A percentile compares a stretch with the other conserved stretches of the same genome.
Conservation (phyloP, 1,140 invertebrate species). For the Chlorops oryzae region DNA sequence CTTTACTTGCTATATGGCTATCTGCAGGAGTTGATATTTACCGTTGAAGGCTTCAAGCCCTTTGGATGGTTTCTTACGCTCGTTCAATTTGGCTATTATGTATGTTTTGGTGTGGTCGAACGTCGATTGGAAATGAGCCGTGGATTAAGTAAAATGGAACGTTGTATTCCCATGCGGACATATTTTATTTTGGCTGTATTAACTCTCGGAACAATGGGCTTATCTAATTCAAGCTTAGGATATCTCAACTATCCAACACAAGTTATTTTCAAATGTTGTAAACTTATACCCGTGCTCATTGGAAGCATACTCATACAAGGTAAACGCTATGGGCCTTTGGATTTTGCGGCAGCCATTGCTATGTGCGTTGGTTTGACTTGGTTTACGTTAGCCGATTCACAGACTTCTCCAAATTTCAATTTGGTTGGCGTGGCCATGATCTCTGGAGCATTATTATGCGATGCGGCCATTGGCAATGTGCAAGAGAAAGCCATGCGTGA, state of each 20-base stretch:
- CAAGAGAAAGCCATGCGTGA: slow-evolving; percentile 91
- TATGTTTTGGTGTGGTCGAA: slow-evolving; percentile 73
- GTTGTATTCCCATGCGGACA: slow-evolving; percentile 69
- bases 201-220: slow-evolving; percentile 90
- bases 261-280: slow-evolving; percentile 95
- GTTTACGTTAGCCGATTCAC: slow-evolving; percentile 88
- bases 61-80: slow-evolving; percentile 91
- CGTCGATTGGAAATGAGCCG: slow-evolving; percentile 56
- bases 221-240: slow-evolving; percentile 91
- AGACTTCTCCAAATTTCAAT: slow-evolving; percentile 84
- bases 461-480: slow-evolving; percentile 92
- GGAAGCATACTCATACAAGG: slow-evolving; percentile 88
- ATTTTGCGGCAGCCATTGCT: slow-evolving; percentile 74
- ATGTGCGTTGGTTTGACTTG: slow-evolving; percentile 90
- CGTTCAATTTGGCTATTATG: slow-evolving; percentile 85
- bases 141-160: slow-evolving; percentile 41
- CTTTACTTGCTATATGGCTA: slow-evolving; percentile 90
- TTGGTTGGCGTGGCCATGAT: slow-evolving; percentile 79
- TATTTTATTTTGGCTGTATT: slow-evolving; percentile 79
- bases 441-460: slow-evolving; percentile 77
- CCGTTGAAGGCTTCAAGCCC: slow-evolving; percentile 77
- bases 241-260: slow-evolving; percentile 93
- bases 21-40: slow-evolving; percentile 89
- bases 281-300: slow-evolving; percentile 89
- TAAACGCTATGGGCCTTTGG: slow-evolving; percentile 76